These are phyloP conservation scores for Phylloscopus collybita DNA, from an alignment of 2,797 vertebrate genomes.

Conservation along the genomic window DNA sequence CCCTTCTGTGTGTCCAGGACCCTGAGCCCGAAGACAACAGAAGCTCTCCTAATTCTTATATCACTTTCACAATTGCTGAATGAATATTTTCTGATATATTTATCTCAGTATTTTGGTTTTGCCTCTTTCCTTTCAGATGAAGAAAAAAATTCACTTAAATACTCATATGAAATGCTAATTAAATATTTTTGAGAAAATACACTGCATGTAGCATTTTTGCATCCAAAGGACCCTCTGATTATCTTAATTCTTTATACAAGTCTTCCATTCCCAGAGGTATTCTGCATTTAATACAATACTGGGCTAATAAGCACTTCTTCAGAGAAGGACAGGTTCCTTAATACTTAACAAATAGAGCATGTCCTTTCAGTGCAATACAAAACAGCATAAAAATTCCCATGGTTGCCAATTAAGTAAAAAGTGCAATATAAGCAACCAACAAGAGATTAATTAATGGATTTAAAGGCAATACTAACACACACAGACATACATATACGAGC, in stretches of 20 bases:
- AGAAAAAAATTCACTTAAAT: neutral
- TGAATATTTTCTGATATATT: neutral
- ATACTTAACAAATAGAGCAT: neutral
- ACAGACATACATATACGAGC: neutral
- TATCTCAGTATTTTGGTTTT: neutral
- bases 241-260: neutral
- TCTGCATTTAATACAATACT: neutral
- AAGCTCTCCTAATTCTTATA: neutral
- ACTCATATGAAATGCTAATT: neutral
- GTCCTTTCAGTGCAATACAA: neutral
- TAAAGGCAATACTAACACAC: neutral
- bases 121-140: neutral
- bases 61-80: neutral
- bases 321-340: neutral
- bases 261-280: neutral
- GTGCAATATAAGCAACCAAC: neutral
- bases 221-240: neutral
- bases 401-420: neutral
- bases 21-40: neutral
- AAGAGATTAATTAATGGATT: neutral
- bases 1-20: neutral
- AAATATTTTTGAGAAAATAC: neutral
- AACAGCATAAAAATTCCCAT: neutral
- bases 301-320: neutral
- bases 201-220: neutral